phyloP scores from a whole-genome alignment of 1,140 invertebrate species.

The Penaeus japonicus region DNA sequence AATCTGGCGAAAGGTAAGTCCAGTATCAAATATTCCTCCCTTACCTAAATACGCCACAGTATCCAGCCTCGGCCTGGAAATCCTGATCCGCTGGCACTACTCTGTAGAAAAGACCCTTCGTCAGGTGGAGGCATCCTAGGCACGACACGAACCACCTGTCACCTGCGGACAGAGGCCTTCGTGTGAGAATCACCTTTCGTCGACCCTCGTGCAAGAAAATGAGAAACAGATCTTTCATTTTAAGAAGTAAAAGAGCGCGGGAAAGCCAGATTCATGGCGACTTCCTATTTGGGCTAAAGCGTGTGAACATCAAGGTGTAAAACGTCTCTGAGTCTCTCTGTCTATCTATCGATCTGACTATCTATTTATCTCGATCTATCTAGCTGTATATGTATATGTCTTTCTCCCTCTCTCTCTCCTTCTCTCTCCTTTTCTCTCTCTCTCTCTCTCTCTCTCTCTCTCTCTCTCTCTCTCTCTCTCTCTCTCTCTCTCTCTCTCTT shows the following conservation, averaged over 20 bases:
- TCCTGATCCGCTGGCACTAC: conserved; percentile 95
- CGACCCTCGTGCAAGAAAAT: too few relatives aligned
- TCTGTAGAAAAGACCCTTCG: conserved; percentile 89
- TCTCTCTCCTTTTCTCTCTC: not conserved
- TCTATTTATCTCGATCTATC: conserved; percentile 8
- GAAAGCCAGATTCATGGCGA: too few relatives aligned
- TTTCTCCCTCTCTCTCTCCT: conserved; percentile 6
- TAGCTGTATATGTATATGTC: not conserved
- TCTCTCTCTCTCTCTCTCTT: conserved; percentile 7
- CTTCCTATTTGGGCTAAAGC: too few relatives aligned
- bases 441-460: conserved; percentile 9
- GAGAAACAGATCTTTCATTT: too few relatives aligned
- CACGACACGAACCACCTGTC: conserved; percentile 92
- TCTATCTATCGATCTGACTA: not conserved
- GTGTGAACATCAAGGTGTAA: not conserved
- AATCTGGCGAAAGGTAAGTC: too few relatives aligned
- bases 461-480: not conserved
- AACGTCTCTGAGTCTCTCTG: too few relatives aligned
- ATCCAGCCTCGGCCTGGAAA: conserved; percentile 70
- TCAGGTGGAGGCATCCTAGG: conserved; percentile 82
- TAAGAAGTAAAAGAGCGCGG: too few relatives aligned
- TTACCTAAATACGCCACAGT: conserved; percentile 62
- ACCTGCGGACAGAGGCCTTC: conserved; percentile 69
- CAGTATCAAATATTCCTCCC: not conserved
- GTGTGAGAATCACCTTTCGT: not conserved